Evolutionary conservation across 2,888 invertebrate species (phyloP).

Genomic region (Leucophenga montana): DNA sequence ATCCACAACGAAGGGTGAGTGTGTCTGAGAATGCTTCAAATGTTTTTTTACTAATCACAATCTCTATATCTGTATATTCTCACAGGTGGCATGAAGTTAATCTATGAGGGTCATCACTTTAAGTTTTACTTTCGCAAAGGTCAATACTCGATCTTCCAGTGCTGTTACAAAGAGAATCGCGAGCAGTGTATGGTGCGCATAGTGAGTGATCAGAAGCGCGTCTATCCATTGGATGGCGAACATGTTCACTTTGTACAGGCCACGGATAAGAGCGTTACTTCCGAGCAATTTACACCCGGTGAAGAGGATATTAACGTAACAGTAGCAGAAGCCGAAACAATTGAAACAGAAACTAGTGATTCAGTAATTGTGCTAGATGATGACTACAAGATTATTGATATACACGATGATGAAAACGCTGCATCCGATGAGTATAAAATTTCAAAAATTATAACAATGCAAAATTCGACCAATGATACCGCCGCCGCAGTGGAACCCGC

Average conservation of each 20-base stretch:
- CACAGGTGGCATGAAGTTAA: conserved; percentile 70
- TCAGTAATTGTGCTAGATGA: neutral
- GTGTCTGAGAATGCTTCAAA: neutral
- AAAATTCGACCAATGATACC: neutral
- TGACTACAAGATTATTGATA: neutral
- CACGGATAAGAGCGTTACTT: conserved; percentile 69
- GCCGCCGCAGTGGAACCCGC: neutral
- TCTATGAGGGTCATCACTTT: conserved; percentile 70
- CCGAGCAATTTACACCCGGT: conserved; percentile 63
- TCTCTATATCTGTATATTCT: too few species aligned
- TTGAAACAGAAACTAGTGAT: conserved; percentile 6
- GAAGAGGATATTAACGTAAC: conserved; percentile 37
- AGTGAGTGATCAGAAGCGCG: conserved; percentile 67
- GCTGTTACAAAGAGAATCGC: conserved; percentile 69
- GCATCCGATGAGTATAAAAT: neutral
- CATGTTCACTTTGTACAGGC: conserved; percentile 71
- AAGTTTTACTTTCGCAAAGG: conserved; percentile 69
- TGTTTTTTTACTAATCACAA: neutral
- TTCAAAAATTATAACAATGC: too few species aligned
- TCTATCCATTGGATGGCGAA: conserved; percentile 67
- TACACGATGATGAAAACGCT: conserved; percentile 1
- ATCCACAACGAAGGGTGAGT: conserved; percentile 68
- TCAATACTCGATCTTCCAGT: conserved; percentile 68
- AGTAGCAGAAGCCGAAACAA: conserved; percentile 29
- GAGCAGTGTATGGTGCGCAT: conserved; percentile 69